These are phyloP conservation scores for Melitaea athalia DNA, from an alignment of 2,888 invertebrate species.

Conservation along the genomic window DNA sequence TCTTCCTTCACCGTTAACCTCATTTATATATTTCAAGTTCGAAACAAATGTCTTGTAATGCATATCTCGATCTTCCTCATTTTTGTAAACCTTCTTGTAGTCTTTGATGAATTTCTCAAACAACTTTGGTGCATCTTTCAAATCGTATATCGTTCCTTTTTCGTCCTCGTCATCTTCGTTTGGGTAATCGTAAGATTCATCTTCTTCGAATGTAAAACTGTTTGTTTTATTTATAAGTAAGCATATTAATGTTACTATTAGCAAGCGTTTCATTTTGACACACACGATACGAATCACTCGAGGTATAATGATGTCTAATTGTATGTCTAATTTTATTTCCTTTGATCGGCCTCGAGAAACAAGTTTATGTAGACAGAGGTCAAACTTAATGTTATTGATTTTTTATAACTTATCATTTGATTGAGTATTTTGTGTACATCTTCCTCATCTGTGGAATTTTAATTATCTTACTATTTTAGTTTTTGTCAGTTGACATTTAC, in stretches of 20 bases:
- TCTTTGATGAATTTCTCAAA: slow-evolving; percentile 56
- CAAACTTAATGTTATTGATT: slow-evolving; percentile 1
- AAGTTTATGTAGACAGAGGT: slow-evolving; percentile 34
- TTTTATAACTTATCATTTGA: neutral
- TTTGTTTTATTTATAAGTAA: slow-evolving; percentile 26
- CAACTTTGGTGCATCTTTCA: slow-evolving; percentile 55
- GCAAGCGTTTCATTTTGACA: slow-evolving; percentile 39
- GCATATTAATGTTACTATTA: slow-evolving; percentile 29
- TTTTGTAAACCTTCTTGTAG: slow-evolving; percentile 55
- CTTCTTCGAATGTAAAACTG: slow-evolving; percentile 34
- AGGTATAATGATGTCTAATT: slow-evolving; percentile 34
- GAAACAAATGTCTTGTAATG: slow-evolving; percentile 56
- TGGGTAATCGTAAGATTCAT: slow-evolving; percentile 32
- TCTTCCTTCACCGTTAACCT: slow-evolving; percentile 49
- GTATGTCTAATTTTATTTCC: slow-evolving; percentile 33
- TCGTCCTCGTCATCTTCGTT: slow-evolving; percentile 34
- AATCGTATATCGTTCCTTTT: slow-evolving; percentile 52
- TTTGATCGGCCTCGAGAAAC: slow-evolving; percentile 34
- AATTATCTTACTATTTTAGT: too few relatives aligned
- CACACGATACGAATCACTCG: slow-evolving; percentile 28
- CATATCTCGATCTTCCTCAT: slow-evolving; percentile 48
- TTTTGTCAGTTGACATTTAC: too few relatives aligned
- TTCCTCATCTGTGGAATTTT: too few relatives aligned
- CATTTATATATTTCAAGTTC: slow-evolving; percentile 60
- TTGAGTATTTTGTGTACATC: neutral